Evolutionary conservation across 2,113 vertebrate species (phyloP).

Genomic region (Phaethon lepturus): DNA sequence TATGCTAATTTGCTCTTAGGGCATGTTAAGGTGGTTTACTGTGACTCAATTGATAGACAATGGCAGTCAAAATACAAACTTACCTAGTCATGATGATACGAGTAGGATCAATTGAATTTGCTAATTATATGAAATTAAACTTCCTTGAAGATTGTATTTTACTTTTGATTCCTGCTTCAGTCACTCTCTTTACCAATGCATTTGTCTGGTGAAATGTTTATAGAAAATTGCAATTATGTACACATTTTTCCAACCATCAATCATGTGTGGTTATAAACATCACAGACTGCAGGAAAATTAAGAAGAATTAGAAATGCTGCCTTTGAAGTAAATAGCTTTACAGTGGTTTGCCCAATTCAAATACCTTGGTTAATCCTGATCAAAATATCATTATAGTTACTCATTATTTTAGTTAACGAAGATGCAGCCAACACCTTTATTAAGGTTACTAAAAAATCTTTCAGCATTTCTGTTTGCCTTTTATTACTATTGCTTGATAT

Average conservation of each 20-base stretch:
- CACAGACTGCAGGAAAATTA: neutral
- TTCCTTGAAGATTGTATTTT: neutral
- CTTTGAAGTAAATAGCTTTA: neutral
- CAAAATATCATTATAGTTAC: neutral
- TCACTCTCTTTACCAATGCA: neutral
- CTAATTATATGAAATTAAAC: neutral
- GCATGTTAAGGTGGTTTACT: neutral
- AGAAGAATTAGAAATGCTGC: neutral
- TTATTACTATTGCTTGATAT: neutral
- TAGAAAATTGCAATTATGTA: neutral
- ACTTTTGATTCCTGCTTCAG: neutral
- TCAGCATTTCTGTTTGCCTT: neutral
- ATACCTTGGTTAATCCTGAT: neutral
- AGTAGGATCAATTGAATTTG: neutral
- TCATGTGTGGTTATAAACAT: neutral
- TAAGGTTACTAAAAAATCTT: neutral
- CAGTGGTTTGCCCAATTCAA: neutral
- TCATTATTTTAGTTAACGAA: neutral
- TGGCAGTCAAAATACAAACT: neutral
- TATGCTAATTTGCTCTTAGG: neutral
- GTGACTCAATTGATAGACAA: neutral
- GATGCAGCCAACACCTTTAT: neutral
- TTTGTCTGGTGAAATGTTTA: neutral
- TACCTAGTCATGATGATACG: neutral
- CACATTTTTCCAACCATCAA: neutral